Evolutionary conservation across 2,888 invertebrate genomes (phyloP).

Genomic region (Ectropis crepuscularia): DNA sequence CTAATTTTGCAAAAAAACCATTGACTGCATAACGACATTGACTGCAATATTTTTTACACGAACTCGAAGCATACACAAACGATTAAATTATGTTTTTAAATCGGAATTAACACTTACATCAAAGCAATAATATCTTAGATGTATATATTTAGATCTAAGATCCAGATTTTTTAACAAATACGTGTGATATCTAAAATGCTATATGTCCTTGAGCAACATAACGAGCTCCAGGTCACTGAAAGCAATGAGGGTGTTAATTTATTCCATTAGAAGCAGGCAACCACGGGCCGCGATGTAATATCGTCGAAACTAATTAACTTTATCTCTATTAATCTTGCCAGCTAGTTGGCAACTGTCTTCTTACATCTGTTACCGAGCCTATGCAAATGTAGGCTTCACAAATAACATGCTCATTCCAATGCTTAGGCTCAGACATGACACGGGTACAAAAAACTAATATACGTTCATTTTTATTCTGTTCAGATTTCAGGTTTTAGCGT

Average conservation of each 20-base stretch:
- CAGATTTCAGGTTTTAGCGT: not conserved
- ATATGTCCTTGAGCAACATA: conserved; percentile 1
- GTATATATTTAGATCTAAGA: too few relatives aligned
- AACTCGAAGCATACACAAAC: too few relatives aligned
- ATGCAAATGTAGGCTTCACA: conserved; percentile 34
- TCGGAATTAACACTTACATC: too few relatives aligned
- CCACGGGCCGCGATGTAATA: conserved; percentile 44
- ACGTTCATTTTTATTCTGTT: not conserved
- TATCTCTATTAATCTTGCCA: conserved; percentile 60
- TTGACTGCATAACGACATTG: too few relatives aligned
- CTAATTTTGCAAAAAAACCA: too few relatives aligned
- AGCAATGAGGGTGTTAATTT: conserved; percentile 46
- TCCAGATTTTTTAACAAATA: too few relatives aligned
- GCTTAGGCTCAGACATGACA: conserved; percentile 5
- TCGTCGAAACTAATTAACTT: conserved; percentile 60
- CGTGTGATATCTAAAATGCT: not conserved
- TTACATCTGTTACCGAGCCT: conserved; percentile 46
- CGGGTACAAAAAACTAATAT: not conserved
- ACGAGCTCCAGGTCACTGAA: conserved; percentile 14
- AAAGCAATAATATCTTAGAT: too few relatives aligned
- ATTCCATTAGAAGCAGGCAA: conserved; percentile 54
- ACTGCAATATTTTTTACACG: too few relatives aligned
- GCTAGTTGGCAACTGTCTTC: conserved; percentile 50
- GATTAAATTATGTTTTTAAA: too few relatives aligned
- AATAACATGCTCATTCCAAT: conserved; percentile 3